Conservation (phyloP, 2,797 vertebrate genomes). For the Gallinago solitaria region DNA sequence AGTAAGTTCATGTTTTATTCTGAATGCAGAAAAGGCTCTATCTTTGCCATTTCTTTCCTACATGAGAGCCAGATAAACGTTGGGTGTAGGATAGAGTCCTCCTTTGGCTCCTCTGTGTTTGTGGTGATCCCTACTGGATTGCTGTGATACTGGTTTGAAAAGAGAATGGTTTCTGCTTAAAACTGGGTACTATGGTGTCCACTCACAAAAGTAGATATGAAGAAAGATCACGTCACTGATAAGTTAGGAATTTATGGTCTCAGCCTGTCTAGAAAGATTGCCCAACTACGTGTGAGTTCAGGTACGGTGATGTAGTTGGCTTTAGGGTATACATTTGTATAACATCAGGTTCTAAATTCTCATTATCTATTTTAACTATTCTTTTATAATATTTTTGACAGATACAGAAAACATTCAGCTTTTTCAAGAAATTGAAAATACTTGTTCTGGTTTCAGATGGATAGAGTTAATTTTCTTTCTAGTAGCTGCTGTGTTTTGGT, state of each 20-base stretch:
- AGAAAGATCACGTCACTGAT: neutral
- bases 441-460: neutral
- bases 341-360: neutral
- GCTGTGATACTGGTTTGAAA: neutral
- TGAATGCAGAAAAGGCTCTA: neutral
- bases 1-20: neutral
- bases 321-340: neutral
- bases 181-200: neutral
- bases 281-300: neutral
- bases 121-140: slow-evolving; percentile 12
- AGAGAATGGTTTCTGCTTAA: neutral
- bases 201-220: neutral
- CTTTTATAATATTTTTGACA: neutral
- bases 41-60: neutral
- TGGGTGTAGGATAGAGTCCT: neutral
- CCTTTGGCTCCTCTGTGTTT: neutral
- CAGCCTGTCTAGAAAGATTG: neutral
- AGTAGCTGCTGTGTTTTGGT: neutral
- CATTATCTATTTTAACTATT: neutral
- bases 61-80: neutral
- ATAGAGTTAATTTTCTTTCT: neutral
- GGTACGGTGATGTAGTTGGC: neutral
- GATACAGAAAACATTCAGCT: neutral
- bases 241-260: neutral
- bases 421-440: neutral